Percentiles rank a stretch among this genome's conserved stretches.
Conservation (phyloP, 2,797 vertebrate species). For the Enteromius thamalakanensis region DNA sequence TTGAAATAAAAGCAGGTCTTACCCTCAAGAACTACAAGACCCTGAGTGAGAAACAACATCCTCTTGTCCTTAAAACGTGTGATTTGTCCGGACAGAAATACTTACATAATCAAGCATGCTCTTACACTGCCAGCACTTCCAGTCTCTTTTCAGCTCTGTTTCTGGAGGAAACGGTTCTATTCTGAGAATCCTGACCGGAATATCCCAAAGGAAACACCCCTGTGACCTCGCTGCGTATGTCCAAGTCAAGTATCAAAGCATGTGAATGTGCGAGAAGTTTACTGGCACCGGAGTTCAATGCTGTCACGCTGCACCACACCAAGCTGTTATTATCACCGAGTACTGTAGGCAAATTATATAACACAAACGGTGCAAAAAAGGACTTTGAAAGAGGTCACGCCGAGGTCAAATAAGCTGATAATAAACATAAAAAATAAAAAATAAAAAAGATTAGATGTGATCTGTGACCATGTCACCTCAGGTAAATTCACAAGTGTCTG, state of each 20-base stretch:
- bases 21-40: background rate
- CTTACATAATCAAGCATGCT: conserved; percentile 31
- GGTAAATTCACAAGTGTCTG: background rate
- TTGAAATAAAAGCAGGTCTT: background rate
- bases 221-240: conserved; percentile 17
- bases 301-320: background rate
- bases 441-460: conserved; percentile 12
- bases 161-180: conserved; percentile 55
- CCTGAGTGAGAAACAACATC: conserved; percentile 1
- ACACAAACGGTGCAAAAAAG: background rate
- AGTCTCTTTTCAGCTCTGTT: conserved; percentile 37
- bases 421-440: background rate
- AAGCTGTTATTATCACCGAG: background rate
- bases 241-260: conserved; percentile 29
- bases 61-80: background rate
- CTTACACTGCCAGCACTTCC: conserved; percentile 15
- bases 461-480: background rate
- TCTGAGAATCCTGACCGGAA: conserved; percentile 37
- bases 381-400: conserved; percentile 1
- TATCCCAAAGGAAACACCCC: conserved; percentile 46
- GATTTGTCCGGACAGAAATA: background rate
- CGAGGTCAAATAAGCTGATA: background rate
- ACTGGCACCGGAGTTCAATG: background rate
- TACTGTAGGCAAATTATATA: conserved; percentile 4
- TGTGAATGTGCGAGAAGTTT: conserved; percentile 1